Evolutionary conservation across 2,113 vertebrate species (phyloP).

Genomic region (Hippopotamus amphibius): DNA sequence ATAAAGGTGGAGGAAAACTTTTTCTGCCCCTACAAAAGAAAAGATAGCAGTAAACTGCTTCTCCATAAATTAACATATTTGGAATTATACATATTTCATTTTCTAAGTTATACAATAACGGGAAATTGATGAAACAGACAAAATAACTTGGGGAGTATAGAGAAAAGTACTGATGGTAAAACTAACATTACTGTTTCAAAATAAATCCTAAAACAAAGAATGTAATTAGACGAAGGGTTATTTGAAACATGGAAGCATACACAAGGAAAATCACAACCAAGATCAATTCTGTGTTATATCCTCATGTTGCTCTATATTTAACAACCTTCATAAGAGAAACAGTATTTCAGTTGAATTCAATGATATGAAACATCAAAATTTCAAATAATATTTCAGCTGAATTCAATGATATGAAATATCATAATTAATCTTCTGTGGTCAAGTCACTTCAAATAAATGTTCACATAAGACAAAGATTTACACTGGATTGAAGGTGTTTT

Average conservation of each 20-base stretch:
- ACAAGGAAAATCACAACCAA: constrained; percentile 29
- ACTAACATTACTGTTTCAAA: not conserved
- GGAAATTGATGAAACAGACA: not conserved
- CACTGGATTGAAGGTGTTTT: not conserved
- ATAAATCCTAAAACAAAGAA: constrained; percentile 5
- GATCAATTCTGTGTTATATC: not conserved
- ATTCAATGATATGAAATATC: not conserved
- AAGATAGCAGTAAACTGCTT: not conserved
- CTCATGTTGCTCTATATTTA: not conserved
- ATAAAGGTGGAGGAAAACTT: not conserved
- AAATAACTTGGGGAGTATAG: not conserved
- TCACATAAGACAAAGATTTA: not conserved
- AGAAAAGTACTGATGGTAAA: not conserved
- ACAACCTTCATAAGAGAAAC: not conserved
- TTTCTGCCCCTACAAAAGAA: not conserved
- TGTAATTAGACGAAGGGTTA: not conserved
- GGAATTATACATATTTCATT: constrained; percentile 2
- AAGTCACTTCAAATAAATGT: not conserved
- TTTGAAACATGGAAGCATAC: not conserved
- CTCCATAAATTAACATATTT: not conserved
- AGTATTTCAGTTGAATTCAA: not conserved
- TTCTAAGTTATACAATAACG: not conserved
- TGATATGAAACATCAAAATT: not conserved
- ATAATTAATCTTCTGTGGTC: not conserved
- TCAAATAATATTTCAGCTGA: not conserved